Evolutionary conservation across 1,140 invertebrate genomes (phyloP), one percentile per base, ranked within the genome.

Genomic region (Drosophila melanica): DNA sequence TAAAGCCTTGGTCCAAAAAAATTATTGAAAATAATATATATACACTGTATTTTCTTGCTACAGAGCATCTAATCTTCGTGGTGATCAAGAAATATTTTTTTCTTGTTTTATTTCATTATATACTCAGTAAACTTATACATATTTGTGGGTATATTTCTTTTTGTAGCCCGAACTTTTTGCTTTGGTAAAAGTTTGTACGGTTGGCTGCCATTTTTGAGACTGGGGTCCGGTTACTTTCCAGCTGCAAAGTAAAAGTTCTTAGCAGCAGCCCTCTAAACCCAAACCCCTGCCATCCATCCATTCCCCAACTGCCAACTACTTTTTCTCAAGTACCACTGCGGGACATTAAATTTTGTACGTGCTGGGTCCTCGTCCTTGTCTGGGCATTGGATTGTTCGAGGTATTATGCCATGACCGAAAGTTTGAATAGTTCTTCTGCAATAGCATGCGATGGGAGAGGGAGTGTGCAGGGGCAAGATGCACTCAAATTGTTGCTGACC

Each of bases 321-420:
- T 87, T 87, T 87, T 87, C 84, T 87, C 84, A 90, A 87, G 84
- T 89, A 87, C 85, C 85, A 89, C 79, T 89, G 85, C 64, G 84
- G 84, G 84, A 87, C 84, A 87, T 89, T 87, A 87, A 87, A 87
- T 87, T 80, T 76, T 71, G 82, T 89, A 86, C 82, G 82, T 86
- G 84, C 76, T 58, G 59, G 44, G 47, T 35, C 37, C 81, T 73
- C 57, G 71, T 71, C 69, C 77, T 50, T 33, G 74, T 59, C 72
- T 68, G 75, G 60, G 58, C 71, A 75, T 75, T 75, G 60, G 73
- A 78, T 75, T 78, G 66, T 53, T 77, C 59, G 79, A 86, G 81
- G 81, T 86, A 86, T 86, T 87, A 86, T 86, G 79, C 82, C 82
- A 86, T 89, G 82, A 76, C 82, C 65, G 71, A 86, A 86, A 86